These are phyloP conservation scores for Centropus unirufus DNA, from an alignment of 2,113 vertebrate genomes.

Conservation along the genomic window DNA sequence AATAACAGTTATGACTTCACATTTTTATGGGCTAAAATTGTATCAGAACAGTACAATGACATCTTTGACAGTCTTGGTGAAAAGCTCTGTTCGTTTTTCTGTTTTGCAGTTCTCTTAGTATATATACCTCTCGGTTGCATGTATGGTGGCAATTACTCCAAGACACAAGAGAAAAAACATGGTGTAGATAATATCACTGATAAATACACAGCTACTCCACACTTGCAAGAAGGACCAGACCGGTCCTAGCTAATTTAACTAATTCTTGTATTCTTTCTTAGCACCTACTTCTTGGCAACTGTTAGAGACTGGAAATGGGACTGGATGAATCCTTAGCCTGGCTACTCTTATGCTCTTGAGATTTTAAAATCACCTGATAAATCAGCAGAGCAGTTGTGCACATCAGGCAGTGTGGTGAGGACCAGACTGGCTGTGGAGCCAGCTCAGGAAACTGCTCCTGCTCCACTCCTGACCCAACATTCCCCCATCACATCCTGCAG, in stretches of 20 bases:
- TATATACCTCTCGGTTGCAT: neutral
- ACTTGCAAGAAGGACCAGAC: neutral
- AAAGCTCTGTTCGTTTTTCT: neutral
- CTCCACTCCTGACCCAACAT: neutral
- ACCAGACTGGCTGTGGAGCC: neutral
- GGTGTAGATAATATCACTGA: neutral
- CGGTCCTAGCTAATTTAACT: neutral
- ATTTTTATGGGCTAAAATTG: neutral
- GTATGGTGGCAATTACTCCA: neutral
- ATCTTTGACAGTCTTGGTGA: neutral
- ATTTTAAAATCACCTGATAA: neutral
- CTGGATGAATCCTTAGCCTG: neutral
- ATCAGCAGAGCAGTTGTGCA: fast-evolving
- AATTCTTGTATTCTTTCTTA: neutral
- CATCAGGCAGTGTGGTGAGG: fast-evolving
- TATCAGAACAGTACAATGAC: neutral
- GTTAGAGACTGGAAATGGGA: neutral
- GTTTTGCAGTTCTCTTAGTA: neutral
- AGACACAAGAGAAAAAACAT: neutral
- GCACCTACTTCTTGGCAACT: neutral
- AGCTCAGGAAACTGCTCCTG: neutral
- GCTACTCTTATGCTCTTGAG: neutral
- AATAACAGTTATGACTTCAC: neutral
- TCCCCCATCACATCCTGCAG: neutral
- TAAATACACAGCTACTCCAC: neutral